Evolutionary conservation across 2,113 vertebrate species (phyloP).

Genomic region (Microtus montanus): DNA sequence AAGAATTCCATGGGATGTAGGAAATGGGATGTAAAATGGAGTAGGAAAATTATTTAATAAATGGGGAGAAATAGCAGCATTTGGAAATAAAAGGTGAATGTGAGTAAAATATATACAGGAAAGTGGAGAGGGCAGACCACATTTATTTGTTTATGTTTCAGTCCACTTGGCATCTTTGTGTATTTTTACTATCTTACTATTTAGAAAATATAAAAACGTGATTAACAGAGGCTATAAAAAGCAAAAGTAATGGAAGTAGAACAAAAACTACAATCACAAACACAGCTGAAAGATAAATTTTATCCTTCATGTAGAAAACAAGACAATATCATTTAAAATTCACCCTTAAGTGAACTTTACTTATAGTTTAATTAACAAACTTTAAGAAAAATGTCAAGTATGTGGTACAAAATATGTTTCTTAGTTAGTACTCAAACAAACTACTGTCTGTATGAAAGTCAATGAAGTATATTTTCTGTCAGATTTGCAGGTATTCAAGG

Average conservation of each 20-base stretch:
- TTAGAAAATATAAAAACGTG: conserved; percentile 14
- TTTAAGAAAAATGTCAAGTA: not conserved
- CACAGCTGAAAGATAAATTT: not conserved
- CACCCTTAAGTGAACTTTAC: not conserved
- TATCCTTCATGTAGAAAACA: not conserved
- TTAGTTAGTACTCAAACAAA: conserved; percentile 20
- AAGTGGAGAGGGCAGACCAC: not conserved
- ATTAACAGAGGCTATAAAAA: not conserved
- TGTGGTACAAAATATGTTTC: not conserved
- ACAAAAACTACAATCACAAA: not conserved
- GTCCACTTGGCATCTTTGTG: not conserved
- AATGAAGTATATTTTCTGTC: not conserved
- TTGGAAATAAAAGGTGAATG: not conserved
- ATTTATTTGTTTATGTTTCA: not conserved
- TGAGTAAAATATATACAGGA: not conserved
- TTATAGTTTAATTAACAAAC: not conserved
- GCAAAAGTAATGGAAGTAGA: not conserved
- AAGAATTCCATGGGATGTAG: not conserved
- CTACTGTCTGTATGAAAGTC: not conserved
- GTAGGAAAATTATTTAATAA: not conserved
- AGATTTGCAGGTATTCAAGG: not conserved
- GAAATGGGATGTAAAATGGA: not conserved
- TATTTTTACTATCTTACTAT: not conserved
- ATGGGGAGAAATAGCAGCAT: not conserved
- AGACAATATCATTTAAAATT: conserved; percentile 31